Evolutionary conservation across 1,140 invertebrate species (phyloP).

Genomic region (Medauroidea extradentata): DNA sequence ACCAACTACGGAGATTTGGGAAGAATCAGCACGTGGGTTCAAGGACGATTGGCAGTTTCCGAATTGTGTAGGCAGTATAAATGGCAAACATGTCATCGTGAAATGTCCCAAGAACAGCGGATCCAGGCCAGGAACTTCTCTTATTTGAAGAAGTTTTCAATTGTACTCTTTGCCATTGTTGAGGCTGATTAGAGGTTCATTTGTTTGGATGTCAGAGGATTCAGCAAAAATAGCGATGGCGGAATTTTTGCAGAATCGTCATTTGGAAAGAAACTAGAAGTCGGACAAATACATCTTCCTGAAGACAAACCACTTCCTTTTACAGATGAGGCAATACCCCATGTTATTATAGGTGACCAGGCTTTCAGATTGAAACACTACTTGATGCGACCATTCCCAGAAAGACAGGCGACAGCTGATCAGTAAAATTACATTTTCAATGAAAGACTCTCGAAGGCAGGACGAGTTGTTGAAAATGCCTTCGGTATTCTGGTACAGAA

Average conservation of each 20-base stretch:
- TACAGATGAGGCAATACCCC: no score
- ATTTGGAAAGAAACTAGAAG: not conserved
- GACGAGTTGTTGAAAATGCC: no score
- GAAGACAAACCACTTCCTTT: no score
- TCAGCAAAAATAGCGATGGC: slow-evolving; percentile 20
- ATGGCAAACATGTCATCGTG: slow-evolving; percentile 46
- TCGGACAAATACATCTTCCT: not conserved
- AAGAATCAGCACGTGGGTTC: slow-evolving; percentile 29
- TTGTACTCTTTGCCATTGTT: slow-evolving; percentile 42
- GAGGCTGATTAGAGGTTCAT: slow-evolving; percentile 34
- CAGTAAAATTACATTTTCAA: no score
- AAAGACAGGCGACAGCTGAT: no score
- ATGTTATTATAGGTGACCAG: no score
- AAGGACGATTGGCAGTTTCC: slow-evolving; percentile 36
- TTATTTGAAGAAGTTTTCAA: slow-evolving; percentile 45
- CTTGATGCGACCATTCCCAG: no score
- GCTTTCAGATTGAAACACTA: no score
- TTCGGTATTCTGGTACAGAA: no score
- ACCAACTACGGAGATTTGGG: slow-evolving; percentile 28
- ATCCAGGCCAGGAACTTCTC: slow-evolving; percentile 45
- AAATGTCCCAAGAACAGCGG: slow-evolving; percentile 34
- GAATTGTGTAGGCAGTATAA: slow-evolving; percentile 38
- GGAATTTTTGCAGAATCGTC: slow-evolving; percentile 17
- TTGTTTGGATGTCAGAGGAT: slow-evolving; percentile 21
- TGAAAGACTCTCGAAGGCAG: no score